Base-by-base conservation (phyloP, 2,113 vertebrate genomes). In the Parus major region DNA sequence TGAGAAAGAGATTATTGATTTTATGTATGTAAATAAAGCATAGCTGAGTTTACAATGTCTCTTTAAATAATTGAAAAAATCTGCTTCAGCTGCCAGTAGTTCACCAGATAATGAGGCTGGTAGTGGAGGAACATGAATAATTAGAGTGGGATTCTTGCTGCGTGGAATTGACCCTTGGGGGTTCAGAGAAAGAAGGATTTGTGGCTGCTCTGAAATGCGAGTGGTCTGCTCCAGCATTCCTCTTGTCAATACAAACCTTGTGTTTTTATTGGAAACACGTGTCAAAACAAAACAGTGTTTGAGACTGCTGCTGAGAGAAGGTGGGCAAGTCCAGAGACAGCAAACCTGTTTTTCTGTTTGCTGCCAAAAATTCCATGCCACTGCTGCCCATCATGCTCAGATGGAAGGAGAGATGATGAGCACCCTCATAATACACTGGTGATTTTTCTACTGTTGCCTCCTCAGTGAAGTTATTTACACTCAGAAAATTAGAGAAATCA, bases 201-300 rank as follows among this genome's bases (percentile, higher is more conserved):
- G 95, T 95, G 93, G 92, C 93, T 93, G 93, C 61, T 91, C 78
- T 86, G 83, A 96, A 95, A 93, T 66, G 79, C 87, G 76, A 82
- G 95, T 57, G 88, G 93, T 97, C 82, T 94, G 92, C 65, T 79
- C 88, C 91, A 88, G 82, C 96, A 96, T 97, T 97, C 97, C 96
- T 91, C 96, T 97, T 93, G 92, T 95, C 88, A 93, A 93, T 96
- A 81, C 15, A 23, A 96, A 93, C 82, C 79, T 93, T 88, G 93
- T 96, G 90, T 92, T 96, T 97, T 95, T 90, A 98, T 98, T 96
- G 89, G 95, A 97, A 98, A 96, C 97, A 98, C 59, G 84, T 98
- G 96, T 97, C 90, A 91, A 96, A 94, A 94, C 65, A 88, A 97
- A 95, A 83, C 56, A 90, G 92, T 1, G 0, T 77, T 80, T 36